Conservation (phyloP, 2,113 vertebrate species). For the Hypocryptadius cinnamomeus region DNA sequence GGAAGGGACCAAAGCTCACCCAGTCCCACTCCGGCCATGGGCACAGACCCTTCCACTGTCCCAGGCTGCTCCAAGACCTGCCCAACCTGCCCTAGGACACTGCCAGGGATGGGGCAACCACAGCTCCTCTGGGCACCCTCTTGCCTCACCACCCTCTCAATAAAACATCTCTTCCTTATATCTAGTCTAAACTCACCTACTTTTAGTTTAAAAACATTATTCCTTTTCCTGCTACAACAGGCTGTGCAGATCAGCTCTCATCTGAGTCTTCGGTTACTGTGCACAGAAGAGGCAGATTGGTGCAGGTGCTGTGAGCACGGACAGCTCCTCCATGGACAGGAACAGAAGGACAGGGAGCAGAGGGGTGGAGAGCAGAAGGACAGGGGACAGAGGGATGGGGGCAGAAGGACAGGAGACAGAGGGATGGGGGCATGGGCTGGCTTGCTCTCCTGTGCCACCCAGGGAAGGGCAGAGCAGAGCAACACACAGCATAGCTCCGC, state of each 20-base stretch:
- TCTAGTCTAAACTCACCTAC: neutral
- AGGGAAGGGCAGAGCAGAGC: neutral
- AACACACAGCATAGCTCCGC: rapidly evolving
- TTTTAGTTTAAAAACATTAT: neutral
- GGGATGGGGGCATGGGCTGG: neutral
- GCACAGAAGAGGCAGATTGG: neutral
- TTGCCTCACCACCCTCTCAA: neutral
- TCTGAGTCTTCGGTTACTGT: neutral
- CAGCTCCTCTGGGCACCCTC: too few species aligned
- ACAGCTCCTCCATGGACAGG: neutral
- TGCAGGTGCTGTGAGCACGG: neutral
- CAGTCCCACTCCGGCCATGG: neutral
- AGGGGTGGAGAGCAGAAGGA: neutral
- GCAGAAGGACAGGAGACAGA: neutral
- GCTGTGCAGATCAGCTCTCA: neutral
- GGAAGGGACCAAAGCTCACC: neutral
- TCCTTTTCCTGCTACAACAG: neutral
- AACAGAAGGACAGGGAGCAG: neutral
- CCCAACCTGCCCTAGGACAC: neutral
- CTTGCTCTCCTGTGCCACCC: neutral
- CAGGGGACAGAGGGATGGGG: neutral
- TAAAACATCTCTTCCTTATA: neutral
- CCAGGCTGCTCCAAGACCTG: neutral
- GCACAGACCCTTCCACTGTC: neutral
- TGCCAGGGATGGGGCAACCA: neutral